Evolutionary conservation across 2,888 invertebrate species (phyloP).

Genomic region (Meiosimyza platycephala): DNA sequence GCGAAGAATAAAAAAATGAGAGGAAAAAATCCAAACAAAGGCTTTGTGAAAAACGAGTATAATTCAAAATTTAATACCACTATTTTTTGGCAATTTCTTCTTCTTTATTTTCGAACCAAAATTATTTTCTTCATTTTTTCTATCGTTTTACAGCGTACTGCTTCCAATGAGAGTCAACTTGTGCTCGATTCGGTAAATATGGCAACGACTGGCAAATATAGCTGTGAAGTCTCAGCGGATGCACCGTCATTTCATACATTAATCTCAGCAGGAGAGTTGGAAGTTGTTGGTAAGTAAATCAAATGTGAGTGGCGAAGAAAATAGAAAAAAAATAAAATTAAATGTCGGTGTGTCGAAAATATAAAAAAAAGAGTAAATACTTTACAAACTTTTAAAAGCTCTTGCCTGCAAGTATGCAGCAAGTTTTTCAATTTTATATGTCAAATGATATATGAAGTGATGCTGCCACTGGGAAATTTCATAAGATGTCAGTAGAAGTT

Average conservation of each 20-base stretch:
- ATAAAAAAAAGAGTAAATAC: background rate
- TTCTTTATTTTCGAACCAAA: background rate
- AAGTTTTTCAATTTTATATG: too few relatives aligned
- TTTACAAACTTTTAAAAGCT: background rate
- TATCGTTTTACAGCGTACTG: constrained; percentile 44
- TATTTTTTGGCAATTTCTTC: background rate
- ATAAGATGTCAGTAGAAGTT: too few relatives aligned
- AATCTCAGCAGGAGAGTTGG: constrained; percentile 59
- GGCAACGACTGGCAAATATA: constrained; percentile 59
- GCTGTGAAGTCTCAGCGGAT: constrained; percentile 63
- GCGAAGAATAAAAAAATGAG: too few relatives aligned
- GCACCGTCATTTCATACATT: constrained; percentile 63
- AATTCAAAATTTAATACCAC: too few relatives aligned
- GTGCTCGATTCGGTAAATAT: constrained; percentile 55
- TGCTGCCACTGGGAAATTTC: too few relatives aligned
- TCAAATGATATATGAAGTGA: too few relatives aligned
- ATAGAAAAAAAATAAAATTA: background rate
- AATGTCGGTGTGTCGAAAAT: constrained; percentile 3
- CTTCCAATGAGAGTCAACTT: constrained; percentile 61
- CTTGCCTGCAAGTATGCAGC: background rate
- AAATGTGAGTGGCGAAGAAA: background rate
- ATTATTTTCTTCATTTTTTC: background rate
- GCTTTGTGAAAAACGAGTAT: too few relatives aligned
- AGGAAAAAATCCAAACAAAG: too few relatives aligned
- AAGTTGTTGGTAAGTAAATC: constrained; percentile 61